A percentile compares a stretch with the other conserved stretches of the same genome.
Conservation (phyloP, 2,113 vertebrate species). For the Riparia riparia region DNA sequence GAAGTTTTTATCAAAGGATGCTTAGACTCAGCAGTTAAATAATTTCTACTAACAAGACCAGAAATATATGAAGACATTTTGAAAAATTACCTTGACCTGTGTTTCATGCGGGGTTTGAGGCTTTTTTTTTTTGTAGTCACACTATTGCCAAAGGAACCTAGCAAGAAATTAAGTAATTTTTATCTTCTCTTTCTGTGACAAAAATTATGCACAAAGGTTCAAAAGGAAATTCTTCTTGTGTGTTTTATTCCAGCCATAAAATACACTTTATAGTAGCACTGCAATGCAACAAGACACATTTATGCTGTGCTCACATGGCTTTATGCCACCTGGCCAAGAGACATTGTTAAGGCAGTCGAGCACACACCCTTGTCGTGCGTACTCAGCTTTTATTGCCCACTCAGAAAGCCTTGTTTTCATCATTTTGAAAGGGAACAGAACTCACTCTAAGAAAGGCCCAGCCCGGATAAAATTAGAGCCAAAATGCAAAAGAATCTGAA, state of each 20-base stretch:
- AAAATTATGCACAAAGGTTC: background rate
- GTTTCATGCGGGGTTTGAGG: background rate
- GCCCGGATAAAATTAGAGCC: background rate
- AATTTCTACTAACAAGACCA: background rate
- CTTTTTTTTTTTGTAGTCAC: background rate
- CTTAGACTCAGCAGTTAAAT: background rate
- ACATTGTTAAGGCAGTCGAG: conserved; percentile 27
- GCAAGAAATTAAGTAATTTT: background rate
- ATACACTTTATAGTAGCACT: background rate
- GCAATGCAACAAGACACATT: conserved; percentile 38
- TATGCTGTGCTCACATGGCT: conserved; percentile 26
- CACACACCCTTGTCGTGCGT: conserved; percentile 56
- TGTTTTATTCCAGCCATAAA: conserved; percentile 43
- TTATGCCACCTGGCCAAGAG: conserved; percentile 42
- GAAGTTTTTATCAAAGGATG: background rate
- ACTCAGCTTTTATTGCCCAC: conserved; percentile 41
- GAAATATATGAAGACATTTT: background rate
- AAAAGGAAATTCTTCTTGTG: background rate
- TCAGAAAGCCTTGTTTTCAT: background rate
- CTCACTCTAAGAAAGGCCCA: background rate
- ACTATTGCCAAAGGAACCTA: background rate
- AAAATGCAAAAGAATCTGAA: background rate
- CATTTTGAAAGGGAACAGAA: background rate
- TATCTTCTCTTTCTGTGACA: background rate
- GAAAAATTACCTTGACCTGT: background rate